These are phyloP conservation scores for Leptobrachium ailaonicum DNA, from an alignment of 2,113 vertebrate species.

Conservation along the genomic window DNA sequence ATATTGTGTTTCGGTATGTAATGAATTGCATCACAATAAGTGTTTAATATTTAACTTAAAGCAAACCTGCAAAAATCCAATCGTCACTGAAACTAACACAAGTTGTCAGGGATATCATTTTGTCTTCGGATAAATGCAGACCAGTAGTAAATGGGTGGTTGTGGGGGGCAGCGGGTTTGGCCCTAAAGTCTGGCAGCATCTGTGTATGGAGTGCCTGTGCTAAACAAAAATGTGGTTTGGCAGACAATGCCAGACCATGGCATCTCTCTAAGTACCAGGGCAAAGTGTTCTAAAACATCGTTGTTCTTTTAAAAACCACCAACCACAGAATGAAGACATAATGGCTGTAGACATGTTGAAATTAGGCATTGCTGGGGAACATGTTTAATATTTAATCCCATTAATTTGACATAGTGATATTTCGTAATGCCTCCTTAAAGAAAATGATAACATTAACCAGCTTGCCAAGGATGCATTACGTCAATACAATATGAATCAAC, in stretches of 20 bases:
- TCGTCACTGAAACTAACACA: not conserved
- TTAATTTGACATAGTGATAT: not conserved
- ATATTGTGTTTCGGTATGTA: too few relatives aligned
- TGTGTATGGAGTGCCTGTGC: not conserved
- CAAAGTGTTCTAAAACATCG: constrained; percentile 11
- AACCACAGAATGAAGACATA: constrained; percentile 27
- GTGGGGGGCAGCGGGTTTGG: not conserved
- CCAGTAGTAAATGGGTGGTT: not conserved
- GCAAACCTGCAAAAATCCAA: too few relatives aligned
- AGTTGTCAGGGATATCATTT: not conserved
- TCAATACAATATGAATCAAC: too few relatives aligned
- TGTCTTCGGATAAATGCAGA: not conserved
- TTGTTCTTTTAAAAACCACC: not conserved
- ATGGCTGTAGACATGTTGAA: not conserved
- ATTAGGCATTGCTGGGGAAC: not conserved
- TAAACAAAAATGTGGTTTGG: constrained; percentile 16
- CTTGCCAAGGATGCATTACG: not conserved
- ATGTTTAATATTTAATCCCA: not conserved
- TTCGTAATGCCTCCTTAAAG: not conserved
- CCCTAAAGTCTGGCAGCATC: not conserved
- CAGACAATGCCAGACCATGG: not conserved
- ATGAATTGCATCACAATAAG: too few relatives aligned
- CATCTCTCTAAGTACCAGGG: not conserved
- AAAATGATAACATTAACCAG: not conserved
- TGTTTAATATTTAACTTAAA: too few relatives aligned